Evolutionary conservation across 2,797 vertebrate genomes (phyloP).

Genomic region (Rallus crepitans): DNA sequence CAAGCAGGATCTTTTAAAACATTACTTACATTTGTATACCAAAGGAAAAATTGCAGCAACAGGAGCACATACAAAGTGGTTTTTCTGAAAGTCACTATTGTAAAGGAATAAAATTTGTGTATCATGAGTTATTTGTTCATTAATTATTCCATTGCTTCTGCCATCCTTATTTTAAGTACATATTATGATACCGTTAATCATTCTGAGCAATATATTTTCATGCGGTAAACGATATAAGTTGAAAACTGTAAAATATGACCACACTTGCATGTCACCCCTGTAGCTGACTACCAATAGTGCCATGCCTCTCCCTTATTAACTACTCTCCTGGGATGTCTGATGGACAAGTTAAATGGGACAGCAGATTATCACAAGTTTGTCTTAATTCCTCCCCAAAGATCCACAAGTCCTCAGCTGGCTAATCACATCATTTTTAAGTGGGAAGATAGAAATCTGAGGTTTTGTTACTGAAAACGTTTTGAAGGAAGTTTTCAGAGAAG

Average conservation of each 20-base stretch:
- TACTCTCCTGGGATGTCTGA: neutral
- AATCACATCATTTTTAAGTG: neutral
- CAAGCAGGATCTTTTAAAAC: neutral
- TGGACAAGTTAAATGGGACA: neutral
- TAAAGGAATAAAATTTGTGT: neutral
- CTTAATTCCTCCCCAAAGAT: neutral
- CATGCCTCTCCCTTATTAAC: neutral
- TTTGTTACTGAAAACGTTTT: neutral
- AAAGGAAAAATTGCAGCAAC: conserved; percentile 5
- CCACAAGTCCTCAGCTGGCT: neutral
- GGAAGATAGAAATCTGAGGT: neutral
- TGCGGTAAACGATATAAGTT: neutral
- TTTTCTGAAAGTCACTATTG: neutral
- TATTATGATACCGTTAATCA: neutral
- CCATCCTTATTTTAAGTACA: neutral
- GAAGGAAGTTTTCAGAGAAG: neutral
- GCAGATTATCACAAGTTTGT: neutral
- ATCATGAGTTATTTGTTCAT: neutral
- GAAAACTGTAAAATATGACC: neutral
- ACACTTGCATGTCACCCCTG: fast-evolving
- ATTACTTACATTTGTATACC: neutral
- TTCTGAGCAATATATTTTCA: neutral
- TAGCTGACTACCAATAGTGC: neutral
- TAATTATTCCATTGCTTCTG: neutral
- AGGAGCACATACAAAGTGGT: neutral